These are phyloP conservation scores for Amiota mariae DNA, from an alignment of 2,888 invertebrate genomes.

Conservation along the genomic window DNA sequence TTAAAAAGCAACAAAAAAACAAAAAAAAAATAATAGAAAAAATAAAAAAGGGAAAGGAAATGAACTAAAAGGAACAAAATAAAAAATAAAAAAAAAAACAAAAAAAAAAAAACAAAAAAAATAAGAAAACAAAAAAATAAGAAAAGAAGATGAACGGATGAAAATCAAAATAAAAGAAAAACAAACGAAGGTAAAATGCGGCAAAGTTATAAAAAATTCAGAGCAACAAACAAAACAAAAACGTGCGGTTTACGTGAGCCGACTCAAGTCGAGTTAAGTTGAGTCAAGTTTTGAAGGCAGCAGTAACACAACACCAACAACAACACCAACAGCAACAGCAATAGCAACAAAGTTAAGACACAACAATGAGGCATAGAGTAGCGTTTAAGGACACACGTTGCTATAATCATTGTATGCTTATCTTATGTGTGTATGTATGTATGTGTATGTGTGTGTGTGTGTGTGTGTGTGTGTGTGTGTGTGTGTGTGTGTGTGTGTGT, in stretches of 20 bases:
- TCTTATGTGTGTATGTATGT: background rate
- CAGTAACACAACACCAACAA: background rate
- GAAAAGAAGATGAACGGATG: background rate
- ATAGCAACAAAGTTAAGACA: background rate
- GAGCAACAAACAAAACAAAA: background rate
- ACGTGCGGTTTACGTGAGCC: conserved; percentile 5
- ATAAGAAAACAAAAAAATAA: background rate
- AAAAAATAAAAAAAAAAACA: background rate
- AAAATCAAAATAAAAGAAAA: background rate
- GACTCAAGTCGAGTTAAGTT: background rate
- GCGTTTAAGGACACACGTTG: too few species aligned
- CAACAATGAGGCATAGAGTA: background rate
- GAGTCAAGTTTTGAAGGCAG: background rate
- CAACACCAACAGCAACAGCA: too few species aligned
- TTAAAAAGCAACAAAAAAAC: background rate
- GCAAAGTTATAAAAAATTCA: conserved; percentile 7
- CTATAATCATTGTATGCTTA: background rate
- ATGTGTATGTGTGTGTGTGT: background rate
- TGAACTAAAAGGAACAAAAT: background rate
- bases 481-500: background rate
- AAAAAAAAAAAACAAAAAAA: conserved; percentile 1
- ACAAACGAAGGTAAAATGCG: conserved; percentile 13
- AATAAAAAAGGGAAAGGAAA: background rate
- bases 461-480: background rate
- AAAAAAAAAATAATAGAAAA: conserved; percentile 12